These are phyloP conservation scores for Champsocephalus gunnari DNA, from an alignment of 2,797 vertebrate species.

Conservation along the genomic window DNA sequence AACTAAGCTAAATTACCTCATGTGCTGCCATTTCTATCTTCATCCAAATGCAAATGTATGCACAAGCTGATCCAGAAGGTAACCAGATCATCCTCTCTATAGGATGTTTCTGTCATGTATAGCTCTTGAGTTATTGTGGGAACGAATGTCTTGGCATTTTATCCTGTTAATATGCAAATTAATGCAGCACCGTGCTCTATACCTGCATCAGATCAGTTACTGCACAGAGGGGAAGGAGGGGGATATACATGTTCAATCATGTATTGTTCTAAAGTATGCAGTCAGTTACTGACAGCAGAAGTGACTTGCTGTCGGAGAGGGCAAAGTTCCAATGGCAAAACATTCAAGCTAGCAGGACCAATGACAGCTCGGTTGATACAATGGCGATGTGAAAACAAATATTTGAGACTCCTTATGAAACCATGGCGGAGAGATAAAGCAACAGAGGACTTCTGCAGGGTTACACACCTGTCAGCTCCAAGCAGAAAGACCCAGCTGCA, in stretches of 20 bases:
- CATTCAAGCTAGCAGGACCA: constrained; percentile 1
- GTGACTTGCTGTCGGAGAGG: constrained; percentile 11
- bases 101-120: constrained; percentile 9
- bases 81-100: constrained; percentile 26
- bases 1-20: background rate
- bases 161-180: constrained; percentile 37
- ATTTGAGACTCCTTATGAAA: constrained; percentile 24
- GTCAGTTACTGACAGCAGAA: background rate
- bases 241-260: background rate
- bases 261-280: constrained; percentile 13
- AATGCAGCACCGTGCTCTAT: constrained; percentile 33
- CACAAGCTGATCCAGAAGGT: background rate
- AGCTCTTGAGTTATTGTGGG: constrained; percentile 13
- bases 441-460: background rate
- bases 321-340: constrained; percentile 17
- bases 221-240: background rate
- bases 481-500: background rate
- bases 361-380: constrained; percentile 22
- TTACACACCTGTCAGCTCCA: constrained; percentile 8
- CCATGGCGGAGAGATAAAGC: background rate
- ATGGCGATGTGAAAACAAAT: background rate
- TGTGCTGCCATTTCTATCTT: background rate
- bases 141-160: constrained; percentile 9
- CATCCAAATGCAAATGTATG: constrained; percentile 13
- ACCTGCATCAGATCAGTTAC: constrained; percentile 28